phyloP scores from a whole-genome alignment of 2,888 invertebrate species.

The Kuschelorhynchus macadamiae region DNA sequence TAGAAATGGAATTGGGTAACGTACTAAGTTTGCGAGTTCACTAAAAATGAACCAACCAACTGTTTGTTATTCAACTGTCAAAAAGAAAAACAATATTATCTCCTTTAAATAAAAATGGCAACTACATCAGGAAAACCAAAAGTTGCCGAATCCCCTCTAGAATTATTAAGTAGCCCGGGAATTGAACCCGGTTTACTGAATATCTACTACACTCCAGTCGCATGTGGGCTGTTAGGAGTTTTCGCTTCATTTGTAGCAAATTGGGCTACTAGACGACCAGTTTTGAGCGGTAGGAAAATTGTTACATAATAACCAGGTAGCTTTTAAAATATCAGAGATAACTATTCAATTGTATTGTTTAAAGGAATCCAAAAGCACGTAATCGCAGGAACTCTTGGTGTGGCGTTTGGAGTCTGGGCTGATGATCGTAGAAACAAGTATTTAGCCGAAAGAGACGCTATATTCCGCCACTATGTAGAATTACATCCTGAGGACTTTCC shows the following conservation, averaged over 20 bases:
- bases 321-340: too few species aligned
- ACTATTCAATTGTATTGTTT: too few species aligned
- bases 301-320: conserved; percentile 36
- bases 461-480: conserved; percentile 79
- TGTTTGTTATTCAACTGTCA: conserved; percentile 20
- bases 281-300: conserved; percentile 73
- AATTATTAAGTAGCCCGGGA: conserved; percentile 71
- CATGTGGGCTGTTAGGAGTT: conserved; percentile 67
- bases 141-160: conserved; percentile 69
- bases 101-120: conserved; percentile 62
- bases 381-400: conserved; percentile 63
- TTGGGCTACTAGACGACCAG: conserved; percentile 73
- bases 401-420: conserved; percentile 43
- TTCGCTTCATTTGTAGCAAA: conserved; percentile 67
- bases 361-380: conserved; percentile 73
- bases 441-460: conserved; percentile 81
- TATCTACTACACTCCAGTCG: conserved; percentile 71
- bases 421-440: conserved; percentile 72
- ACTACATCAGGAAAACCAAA: conserved; percentile 59
- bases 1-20: too few species aligned
- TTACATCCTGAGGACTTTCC: conserved; percentile 85
- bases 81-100: too few species aligned
- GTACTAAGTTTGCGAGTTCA: too few species aligned
- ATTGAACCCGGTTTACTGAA: conserved; percentile 68
- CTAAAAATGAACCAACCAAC: too few species aligned